Percentiles rank a stretch among this genome's conserved stretches.
phyloP scores from a whole-genome alignment of 2,888 invertebrate genomes.

The Papilio demoleus region DNA sequence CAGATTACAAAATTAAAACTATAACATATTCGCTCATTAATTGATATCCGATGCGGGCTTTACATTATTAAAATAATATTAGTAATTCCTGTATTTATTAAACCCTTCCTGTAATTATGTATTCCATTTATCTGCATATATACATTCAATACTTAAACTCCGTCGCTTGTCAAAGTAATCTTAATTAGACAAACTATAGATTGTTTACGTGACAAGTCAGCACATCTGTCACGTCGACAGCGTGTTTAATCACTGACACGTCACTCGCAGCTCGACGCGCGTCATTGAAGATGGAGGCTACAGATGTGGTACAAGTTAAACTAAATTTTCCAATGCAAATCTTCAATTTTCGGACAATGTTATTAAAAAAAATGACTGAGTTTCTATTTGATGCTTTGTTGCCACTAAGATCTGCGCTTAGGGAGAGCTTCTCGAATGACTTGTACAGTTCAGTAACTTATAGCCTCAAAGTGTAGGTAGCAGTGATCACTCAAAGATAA shows the following conservation, averaged over 20 bases:
- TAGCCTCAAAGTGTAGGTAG: not conserved
- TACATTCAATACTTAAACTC: too few relatives aligned
- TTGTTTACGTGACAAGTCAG: not conserved
- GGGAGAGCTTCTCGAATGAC: too few relatives aligned
- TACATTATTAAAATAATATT: too few relatives aligned
- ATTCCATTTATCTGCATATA: too few relatives aligned
- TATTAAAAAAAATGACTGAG: not conserved
- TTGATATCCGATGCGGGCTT: too few relatives aligned
- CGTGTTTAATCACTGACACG: conserved; percentile 30
- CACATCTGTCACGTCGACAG: conserved; percentile 2
- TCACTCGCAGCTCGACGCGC: conserved; percentile 27
- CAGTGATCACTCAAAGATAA: conserved; percentile 9
- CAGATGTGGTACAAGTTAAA: not conserved
- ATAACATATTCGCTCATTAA: too few relatives aligned
- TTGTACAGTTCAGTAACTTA: too few relatives aligned
- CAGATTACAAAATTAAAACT: too few relatives aligned
- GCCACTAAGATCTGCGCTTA: not conserved
- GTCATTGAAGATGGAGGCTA: conserved; percentile 14
- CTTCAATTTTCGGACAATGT: not conserved
- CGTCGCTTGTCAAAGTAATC: too few relatives aligned
- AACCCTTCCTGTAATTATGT: too few relatives aligned
- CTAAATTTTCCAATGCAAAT: not conserved
- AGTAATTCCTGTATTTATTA: too few relatives aligned
- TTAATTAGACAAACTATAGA: too few relatives aligned
- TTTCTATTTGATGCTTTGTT: not conserved